Evolutionary conservation across 2,797 vertebrate genomes (phyloP).

Genomic region (Ctenochaetus hawaiiensis): DNA sequence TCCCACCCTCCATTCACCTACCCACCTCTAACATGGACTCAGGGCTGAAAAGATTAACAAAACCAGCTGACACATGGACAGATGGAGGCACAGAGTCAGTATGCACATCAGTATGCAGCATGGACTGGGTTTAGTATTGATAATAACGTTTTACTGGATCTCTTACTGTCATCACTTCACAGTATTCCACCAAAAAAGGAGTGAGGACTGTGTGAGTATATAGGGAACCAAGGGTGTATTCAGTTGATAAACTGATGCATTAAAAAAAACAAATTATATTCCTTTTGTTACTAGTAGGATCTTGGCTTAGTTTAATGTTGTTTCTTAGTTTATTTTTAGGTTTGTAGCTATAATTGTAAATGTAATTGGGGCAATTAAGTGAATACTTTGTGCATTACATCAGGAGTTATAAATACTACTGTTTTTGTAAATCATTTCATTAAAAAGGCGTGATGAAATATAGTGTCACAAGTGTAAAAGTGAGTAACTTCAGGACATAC

Average conservation of each 20-base stretch:
- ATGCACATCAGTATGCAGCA: not conserved
- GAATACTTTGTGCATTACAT: not conserved
- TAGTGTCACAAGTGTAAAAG: constrained; percentile 7
- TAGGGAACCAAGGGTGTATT: constrained; percentile 23
- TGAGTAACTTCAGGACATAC: constrained; percentile 9
- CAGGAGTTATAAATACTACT: constrained; percentile 39
- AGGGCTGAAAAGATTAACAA: constrained; percentile 35
- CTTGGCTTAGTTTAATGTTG: constrained; percentile 20
- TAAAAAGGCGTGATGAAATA: constrained; percentile 14
- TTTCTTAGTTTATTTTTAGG: constrained; percentile 19
- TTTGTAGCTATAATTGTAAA: too few species aligned
- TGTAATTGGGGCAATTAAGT: not conserved
- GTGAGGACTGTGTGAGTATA: constrained; percentile 15
- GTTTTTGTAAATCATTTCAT: constrained; percentile 62
- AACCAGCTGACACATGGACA: constrained; percentile 32
- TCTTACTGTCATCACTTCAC: constrained; percentile 13
- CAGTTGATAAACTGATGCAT: constrained; percentile 12
- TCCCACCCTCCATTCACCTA: not conserved
- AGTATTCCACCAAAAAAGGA: constrained; percentile 22
- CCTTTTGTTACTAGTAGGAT: constrained; percentile 17
- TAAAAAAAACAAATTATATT: constrained; percentile 20
- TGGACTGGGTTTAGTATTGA: constrained; percentile 29
- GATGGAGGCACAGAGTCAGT: constrained; percentile 26
- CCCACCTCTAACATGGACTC: constrained; percentile 58
- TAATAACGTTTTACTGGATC: constrained; percentile 7